Evolutionary conservation across 2,888 invertebrate genomes (phyloP).

Genomic region (Nemotelus pantherinus): DNA sequence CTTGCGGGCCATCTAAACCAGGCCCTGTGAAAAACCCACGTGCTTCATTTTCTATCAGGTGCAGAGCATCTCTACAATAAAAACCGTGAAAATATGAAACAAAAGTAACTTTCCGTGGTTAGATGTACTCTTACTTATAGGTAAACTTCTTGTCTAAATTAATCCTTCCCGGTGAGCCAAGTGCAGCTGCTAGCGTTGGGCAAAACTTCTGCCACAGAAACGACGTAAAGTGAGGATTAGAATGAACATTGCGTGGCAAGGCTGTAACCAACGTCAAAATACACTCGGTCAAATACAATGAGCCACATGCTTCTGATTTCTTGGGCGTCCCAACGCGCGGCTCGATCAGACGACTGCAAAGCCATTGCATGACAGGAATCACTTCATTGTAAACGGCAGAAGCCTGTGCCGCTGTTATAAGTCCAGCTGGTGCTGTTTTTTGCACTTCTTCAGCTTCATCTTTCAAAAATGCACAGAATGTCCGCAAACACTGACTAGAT

Average conservation of each 20-base stretch:
- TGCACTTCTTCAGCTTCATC: conserved; percentile 67
- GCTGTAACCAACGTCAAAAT: conserved; percentile 85
- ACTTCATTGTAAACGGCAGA: conserved; percentile 90
- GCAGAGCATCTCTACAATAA: conserved; percentile 61
- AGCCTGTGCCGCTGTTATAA: conserved; percentile 68
- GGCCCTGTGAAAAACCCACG: conserved; percentile 65
- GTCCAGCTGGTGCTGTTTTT: conserved; percentile 69
- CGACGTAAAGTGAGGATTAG: conserved; percentile 85
- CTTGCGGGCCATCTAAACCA: conserved; percentile 81
- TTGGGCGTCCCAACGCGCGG: conserved; percentile 69
- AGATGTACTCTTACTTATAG: conserved; percentile 67
- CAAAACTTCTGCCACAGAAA: conserved; percentile 94
- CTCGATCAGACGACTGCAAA: conserved; percentile 85
- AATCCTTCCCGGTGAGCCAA: conserved; percentile 81
- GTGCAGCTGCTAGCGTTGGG: conserved; percentile 85
- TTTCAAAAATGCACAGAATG: conserved; percentile 83
- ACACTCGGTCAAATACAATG: conserved; percentile 87
- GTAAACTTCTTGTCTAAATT: conserved; percentile 80
- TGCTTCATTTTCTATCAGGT: conserved; percentile 64
- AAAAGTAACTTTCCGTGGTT: not conserved
- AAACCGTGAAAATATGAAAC: not conserved
- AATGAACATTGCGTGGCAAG: conserved; percentile 82
- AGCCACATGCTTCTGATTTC: conserved; percentile 62
- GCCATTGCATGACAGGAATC: conserved; percentile 88
- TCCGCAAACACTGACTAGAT: conserved; percentile 86